A percentile compares a stretch with the other conserved stretches of the same genome.
Conservation (phyloP, 2,888 invertebrate genomes). For the Lordiphosa andalusiaca region DNA sequence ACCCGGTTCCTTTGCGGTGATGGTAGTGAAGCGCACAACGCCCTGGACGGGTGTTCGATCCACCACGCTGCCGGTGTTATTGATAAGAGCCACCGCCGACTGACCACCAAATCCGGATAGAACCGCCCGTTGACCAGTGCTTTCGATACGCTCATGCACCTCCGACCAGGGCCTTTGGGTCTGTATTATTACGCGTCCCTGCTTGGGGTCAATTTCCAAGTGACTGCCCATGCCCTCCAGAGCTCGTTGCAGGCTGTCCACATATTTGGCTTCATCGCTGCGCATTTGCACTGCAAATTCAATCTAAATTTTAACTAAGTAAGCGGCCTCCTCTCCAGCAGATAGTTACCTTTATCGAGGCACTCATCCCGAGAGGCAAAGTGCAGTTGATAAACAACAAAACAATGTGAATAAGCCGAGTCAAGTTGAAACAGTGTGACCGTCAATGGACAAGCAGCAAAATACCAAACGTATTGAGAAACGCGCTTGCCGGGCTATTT, state of each 20-base stretch:
- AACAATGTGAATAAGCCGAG: neutral
- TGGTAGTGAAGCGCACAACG: constrained; percentile 86
- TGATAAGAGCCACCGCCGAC: constrained; percentile 89
- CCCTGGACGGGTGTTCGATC: constrained; percentile 83
- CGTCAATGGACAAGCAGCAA: neutral
- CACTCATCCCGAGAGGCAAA: constrained; percentile 54
- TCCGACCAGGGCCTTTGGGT: constrained; percentile 78
- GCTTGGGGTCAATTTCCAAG: constrained; percentile 70
- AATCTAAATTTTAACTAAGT: constrained; percentile 78
- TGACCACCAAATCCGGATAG: constrained; percentile 90
- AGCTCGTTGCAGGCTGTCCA: constrained; percentile 66
- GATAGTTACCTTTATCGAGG: constrained; percentile 61
- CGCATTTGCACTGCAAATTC: constrained; percentile 85
- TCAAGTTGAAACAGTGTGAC: constrained; percentile 1
- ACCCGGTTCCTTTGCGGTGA: constrained; percentile 77
- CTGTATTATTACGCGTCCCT: constrained; percentile 76
- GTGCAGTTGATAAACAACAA: constrained; percentile 32
- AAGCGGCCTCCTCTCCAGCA: neutral
- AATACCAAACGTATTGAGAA: neutral
- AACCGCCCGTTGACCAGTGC: constrained; percentile 87
- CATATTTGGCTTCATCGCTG: constrained; percentile 80
- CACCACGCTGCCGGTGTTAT: constrained; percentile 74
- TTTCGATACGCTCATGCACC: constrained; percentile 81
- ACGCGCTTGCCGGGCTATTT: no score
- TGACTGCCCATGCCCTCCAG: constrained; percentile 78